phyloP scores from a whole-genome alignment of 2,888 invertebrate species.

The Tetragonisca angustula region DNA sequence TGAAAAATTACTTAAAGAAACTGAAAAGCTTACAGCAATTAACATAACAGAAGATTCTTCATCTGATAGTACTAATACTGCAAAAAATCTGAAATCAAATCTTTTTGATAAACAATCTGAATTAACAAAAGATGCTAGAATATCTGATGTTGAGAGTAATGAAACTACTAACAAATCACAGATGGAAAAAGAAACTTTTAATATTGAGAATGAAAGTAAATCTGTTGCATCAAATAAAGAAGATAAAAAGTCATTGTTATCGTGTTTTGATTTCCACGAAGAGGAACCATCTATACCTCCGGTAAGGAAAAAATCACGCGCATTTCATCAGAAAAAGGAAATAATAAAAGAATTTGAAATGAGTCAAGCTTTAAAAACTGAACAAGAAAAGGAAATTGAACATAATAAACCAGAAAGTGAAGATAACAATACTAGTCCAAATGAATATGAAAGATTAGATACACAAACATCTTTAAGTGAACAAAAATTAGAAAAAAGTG shows the following conservation, averaged over 20 bases:
- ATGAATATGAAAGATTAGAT: conserved; percentile 33
- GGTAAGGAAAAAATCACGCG: conserved; percentile 88
- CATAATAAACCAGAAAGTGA: conserved; percentile 43
- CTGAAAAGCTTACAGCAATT: conserved; percentile 75
- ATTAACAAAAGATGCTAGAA: conserved; percentile 44
- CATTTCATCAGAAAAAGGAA: conserved; percentile 83
- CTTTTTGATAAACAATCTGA: conserved; percentile 44
- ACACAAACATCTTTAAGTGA: conserved; percentile 7
- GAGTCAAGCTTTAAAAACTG: conserved; percentile 80
- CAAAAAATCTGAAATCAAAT: conserved; percentile 45
- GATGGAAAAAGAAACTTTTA: conserved; percentile 53
- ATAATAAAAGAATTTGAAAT: conserved; percentile 82
- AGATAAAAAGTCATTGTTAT: conserved; percentile 85
- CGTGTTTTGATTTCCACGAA: conserved; percentile 92
- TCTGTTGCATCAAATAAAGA: conserved; percentile 67
- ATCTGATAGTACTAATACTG: conserved; percentile 34
- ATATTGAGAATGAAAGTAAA: conserved; percentile 59
- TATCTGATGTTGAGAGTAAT: conserved; percentile 26
- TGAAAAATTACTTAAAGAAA: conserved; percentile 79
- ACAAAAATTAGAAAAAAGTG: conserved; percentile 18
- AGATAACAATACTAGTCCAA: conserved; percentile 11
- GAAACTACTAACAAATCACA: conserved; percentile 49
- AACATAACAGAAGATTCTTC: conserved; percentile 58
- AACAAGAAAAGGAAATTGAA: conserved; percentile 72
- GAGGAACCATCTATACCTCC: conserved; percentile 87